phyloP scores from a whole-genome alignment of 64 coral and sea anemone species.

The Actinia tenebrosa region DNA sequence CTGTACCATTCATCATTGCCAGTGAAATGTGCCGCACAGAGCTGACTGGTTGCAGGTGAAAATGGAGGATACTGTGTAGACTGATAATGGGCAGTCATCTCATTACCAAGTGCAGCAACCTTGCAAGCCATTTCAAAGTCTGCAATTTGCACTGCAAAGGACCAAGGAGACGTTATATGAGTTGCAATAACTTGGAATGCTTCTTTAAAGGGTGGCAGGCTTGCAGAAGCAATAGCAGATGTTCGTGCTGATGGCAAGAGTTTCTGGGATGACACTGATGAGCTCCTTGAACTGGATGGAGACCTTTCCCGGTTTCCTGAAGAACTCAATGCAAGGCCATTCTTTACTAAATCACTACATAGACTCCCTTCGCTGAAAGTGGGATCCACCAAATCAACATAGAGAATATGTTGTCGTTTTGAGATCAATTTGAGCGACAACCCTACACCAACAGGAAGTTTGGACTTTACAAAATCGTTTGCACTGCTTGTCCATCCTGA shows the following conservation, averaged over 20 bases:
- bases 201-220: constrained; percentile 28
- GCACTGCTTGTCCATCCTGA: constrained; percentile 27
- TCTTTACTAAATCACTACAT: neutral
- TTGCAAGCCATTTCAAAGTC: constrained; percentile 43
- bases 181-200: constrained; percentile 59
- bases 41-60: neutral
- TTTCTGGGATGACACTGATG: neutral
- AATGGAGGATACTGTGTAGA: constrained; percentile 42
- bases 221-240: constrained; percentile 42
- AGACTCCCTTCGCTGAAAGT: neutral
- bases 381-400: constrained; percentile 11
- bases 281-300: neutral
- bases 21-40: constrained; percentile 69
- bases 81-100: constrained; percentile 54
- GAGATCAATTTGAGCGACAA: neutral
- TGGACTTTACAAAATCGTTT: constrained; percentile 24
- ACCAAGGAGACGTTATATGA: constrained; percentile 36
- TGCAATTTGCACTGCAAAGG: constrained; percentile 57
- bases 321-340: neutral
- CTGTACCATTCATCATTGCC: constrained; percentile 67
- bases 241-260: constrained; percentile 17
- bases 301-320: neutral
- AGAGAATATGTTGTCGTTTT: constrained; percentile 13
- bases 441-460: neutral
- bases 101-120: constrained; percentile 22